Evolutionary conservation across 2,797 vertebrate species (phyloP), one percentile per base, ranked within the genome.

Genomic region (Anomalospiza imberbis): DNA sequence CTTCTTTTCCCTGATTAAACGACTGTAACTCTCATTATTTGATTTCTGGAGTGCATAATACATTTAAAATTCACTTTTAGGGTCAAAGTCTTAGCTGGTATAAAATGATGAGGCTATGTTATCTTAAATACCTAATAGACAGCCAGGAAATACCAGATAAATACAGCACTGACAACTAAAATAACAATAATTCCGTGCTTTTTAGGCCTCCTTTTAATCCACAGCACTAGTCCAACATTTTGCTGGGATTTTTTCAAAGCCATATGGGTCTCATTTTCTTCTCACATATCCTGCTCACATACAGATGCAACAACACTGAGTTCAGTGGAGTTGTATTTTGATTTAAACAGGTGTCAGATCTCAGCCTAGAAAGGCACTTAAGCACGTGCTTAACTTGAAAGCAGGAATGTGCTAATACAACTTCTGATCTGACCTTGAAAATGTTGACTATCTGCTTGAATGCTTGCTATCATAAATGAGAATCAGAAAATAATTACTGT

Each of bases 261-360:
- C 93, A 94, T 92, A 86, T 95, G 92, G 83, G 66, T 92, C 89
- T 92, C 88, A 95, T 96, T 96, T 95, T 93, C 92, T 85, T 81
- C 89, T 95, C 89, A 76, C 89, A 63, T 92, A 32, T 32, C 78
- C 50, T 74, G 66, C 80, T 89, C 85, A 81, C 7, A 8, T 73
- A 55, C 76, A 75, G 85, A 95, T 71, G 73, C 73, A 91, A 20
- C 70, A 78, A 54, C 85, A 82, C 70, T 50, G 89, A 82, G 87
- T 91, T 94, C 91, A 94, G 4, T 60, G 66, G 82, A 96, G 60
- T 11, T 91, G 55, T 91, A 91, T 84, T 95, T 95, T 94, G 93
- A 95, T 96, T 95, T 93, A 91, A 93, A 78, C 96, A 95, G 94
- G 89, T 96, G 88, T 89, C 94, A 91, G 73, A 57, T 93, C 91